Percentiles rank a stretch among this genome's conserved stretches.
Conservation (phyloP, 2,888 invertebrate genomes). For the Ochropacha duplaris region DNA sequence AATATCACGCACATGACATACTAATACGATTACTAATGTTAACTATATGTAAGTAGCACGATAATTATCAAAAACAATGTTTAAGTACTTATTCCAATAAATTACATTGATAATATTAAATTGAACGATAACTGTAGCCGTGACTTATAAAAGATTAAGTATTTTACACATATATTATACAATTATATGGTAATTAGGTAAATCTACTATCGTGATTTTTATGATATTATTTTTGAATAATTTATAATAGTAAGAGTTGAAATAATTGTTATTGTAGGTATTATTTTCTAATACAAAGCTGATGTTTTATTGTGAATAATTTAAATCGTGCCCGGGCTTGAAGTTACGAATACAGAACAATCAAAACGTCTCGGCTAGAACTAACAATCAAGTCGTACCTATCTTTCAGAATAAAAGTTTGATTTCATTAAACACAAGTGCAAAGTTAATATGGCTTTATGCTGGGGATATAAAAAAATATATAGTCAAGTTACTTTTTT, state of each 20-base stretch:
- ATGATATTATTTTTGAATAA: not conserved
- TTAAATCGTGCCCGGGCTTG: too few species aligned
- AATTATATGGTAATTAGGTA: not conserved
- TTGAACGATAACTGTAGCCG: conserved; percentile 1
- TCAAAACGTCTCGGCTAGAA: not conserved
- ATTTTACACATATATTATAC: not conserved
- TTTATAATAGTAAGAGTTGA: not conserved
- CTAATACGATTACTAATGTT: not conserved
- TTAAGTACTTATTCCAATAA: not conserved
- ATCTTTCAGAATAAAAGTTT: not conserved
- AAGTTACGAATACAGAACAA: not conserved
- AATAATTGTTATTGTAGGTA: too few species aligned
- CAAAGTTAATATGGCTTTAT: too few species aligned
- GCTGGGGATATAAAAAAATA: too few species aligned
- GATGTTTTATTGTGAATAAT: too few species aligned
- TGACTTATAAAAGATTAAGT: not conserved
- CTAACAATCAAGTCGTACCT: not conserved
- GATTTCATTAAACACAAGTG: too few species aligned
- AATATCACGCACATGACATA: not conserved
- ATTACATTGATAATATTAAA: not conserved
- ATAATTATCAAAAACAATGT: not conserved
- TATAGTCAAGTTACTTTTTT: too few species aligned
- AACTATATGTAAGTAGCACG: not conserved
- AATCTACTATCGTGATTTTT: not conserved
- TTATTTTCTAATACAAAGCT: too few species aligned